Conservation (phyloP, 2,113 vertebrate genomes). For the Echinops telfairi region DNA sequence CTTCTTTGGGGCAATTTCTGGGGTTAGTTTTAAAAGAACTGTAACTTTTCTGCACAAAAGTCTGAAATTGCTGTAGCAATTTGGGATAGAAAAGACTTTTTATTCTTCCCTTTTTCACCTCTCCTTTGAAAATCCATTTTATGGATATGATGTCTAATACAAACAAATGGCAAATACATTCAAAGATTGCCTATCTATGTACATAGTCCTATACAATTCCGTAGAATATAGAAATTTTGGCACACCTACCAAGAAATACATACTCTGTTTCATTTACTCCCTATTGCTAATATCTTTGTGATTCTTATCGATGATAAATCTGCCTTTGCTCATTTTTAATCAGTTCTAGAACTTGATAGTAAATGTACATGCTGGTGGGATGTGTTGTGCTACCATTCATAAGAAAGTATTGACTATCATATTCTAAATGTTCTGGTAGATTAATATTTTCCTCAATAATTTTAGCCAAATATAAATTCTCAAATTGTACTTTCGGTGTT, state of each 20-base stretch:
- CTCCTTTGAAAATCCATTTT: conserved; percentile 33
- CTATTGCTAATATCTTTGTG: conserved; percentile 5
- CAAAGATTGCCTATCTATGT: neutral
- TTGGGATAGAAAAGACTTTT: conserved; percentile 38
- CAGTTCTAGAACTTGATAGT: conserved; percentile 5
- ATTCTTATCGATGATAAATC: conserved; percentile 6
- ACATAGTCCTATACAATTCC: neutral
- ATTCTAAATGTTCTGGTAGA: conserved; percentile 63
- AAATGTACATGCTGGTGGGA: conserved; percentile 16
- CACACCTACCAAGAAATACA: neutral
- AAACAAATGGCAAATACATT: conserved; percentile 52
- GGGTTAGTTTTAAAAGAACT: conserved; percentile 41
- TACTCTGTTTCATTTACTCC: neutral
- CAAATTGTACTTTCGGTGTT: conserved; percentile 16
- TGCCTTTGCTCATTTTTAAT: conserved; percentile 44
- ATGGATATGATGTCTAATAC: neutral
- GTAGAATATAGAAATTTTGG: neutral
- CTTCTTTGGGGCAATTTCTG: conserved; percentile 18
- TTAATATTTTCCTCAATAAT: conserved; percentile 45
- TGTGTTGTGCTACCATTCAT: neutral
- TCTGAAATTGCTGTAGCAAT: neutral
- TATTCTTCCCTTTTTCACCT: neutral
- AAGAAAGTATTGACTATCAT: conserved; percentile 28
- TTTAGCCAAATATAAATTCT: conserved; percentile 49
- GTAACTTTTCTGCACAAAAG: conserved; percentile 44